Evolutionary conservation across 2,888 invertebrate genomes (phyloP).

Genomic region (Leucania comma): DNA sequence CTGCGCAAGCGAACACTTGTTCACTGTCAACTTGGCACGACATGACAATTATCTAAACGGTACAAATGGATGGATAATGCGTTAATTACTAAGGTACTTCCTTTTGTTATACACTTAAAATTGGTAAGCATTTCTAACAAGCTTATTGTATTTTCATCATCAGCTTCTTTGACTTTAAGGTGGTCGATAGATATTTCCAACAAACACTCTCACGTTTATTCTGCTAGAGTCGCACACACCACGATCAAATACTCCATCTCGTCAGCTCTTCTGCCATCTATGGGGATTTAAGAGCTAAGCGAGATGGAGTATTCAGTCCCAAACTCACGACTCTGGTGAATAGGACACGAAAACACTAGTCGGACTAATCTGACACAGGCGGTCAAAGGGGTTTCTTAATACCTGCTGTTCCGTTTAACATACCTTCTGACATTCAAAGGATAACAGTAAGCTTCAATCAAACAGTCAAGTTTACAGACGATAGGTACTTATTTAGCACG

Average conservation of each 20-base stretch:
- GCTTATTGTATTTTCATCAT: slow-evolving; percentile 19
- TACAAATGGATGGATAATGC: slow-evolving; percentile 43
- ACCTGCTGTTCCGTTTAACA: not conserved
- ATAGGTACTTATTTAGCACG: slow-evolving; percentile 81
- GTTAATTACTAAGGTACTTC: slow-evolving; percentile 47
- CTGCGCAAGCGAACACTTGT: slow-evolving; percentile 57
- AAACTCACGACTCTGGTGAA: too few species aligned
- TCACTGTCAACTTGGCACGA: slow-evolving; percentile 54
- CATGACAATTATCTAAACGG: slow-evolving; percentile 48
- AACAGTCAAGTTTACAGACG: slow-evolving; percentile 69
- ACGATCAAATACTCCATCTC: too few species aligned
- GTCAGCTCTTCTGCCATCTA: too few species aligned
- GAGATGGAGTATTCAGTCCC: too few species aligned
- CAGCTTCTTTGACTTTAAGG: not conserved
- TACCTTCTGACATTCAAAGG: not conserved
- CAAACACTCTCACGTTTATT: too few species aligned
- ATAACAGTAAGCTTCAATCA: slow-evolving; percentile 31
- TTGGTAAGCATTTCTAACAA: slow-evolving; percentile 17
- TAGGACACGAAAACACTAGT: too few species aligned
- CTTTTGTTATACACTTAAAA: slow-evolving; percentile 35
- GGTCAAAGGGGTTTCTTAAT: not conserved
- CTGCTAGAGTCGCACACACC: too few species aligned
- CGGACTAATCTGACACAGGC: too few species aligned
- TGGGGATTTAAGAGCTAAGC: too few species aligned
- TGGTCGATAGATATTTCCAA: not conserved